phyloP scores from a whole-genome alignment of 2,797 vertebrate species.

The Malurus leucopterus region DNA sequence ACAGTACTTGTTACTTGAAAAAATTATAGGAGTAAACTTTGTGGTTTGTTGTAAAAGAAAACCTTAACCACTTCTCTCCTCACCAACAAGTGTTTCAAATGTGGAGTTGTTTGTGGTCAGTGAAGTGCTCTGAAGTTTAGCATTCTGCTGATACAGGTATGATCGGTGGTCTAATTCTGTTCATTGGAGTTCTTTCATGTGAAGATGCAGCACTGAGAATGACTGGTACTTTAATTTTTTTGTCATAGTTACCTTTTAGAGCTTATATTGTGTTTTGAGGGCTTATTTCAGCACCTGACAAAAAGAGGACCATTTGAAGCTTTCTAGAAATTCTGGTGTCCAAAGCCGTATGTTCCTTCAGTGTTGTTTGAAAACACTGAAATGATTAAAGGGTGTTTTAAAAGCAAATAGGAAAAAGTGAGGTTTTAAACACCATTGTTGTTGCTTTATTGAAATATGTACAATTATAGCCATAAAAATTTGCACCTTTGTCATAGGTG shows the following conservation, averaged over 20 bases:
- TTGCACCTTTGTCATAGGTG: not conserved
- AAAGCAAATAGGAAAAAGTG: not conserved
- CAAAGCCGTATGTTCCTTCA: not conserved
- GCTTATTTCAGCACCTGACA: not conserved
- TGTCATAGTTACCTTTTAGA: not conserved
- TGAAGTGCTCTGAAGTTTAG: constrained; percentile 1
- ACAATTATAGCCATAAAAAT: not conserved
- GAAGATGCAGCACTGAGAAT: not conserved
- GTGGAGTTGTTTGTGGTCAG: not conserved
- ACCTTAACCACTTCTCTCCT: not conserved
- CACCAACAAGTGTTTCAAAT: not conserved
- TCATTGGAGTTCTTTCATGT: accelerated
- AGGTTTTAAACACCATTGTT: not conserved
- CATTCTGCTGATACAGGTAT: not conserved
- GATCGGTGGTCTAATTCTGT: not conserved
- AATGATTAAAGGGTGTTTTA: not conserved
- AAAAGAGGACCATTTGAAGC: not conserved
- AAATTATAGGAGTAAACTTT: not conserved
- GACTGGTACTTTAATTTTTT: not conserved
- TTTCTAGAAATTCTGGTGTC: not conserved
- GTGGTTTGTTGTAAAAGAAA: not conserved
- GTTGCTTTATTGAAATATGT: constrained; percentile 16
- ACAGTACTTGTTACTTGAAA: constrained; percentile 28
- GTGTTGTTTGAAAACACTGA: not conserved
- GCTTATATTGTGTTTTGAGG: not conserved